Base-by-base conservation (phyloP, 2,113 vertebrate genomes). In the Synodontis membranacea region DNA sequence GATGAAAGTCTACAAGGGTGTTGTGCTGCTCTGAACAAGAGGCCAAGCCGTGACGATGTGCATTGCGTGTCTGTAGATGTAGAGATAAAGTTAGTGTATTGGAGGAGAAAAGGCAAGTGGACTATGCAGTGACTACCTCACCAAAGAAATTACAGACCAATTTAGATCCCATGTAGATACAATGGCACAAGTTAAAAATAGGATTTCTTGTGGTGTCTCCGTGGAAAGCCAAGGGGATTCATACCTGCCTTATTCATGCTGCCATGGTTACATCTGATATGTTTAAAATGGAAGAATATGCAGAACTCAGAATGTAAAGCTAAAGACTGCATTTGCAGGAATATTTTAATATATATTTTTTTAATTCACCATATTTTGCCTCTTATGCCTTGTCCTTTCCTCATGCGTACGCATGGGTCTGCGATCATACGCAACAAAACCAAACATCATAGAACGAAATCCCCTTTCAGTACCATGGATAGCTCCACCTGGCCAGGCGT, bases 21-120 rank as follows among this genome's bases (percentile, higher is more conserved):
- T 54, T 84, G 78, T 64, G 75, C 21, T 46, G 60, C 42, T 28
- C 44, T 19, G 23, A 64, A 76, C 42, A 48, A 79, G 84, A 64
- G 70, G 39, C 34, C 58, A 28, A 46, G 82, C 48, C 44, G 60
- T 64, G 44, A 60, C 66, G n/a, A 79, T 60, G 34, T 60, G 34
- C 17, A 39, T 46, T 52, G 12, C 39, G 68, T 76, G 83, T 83
- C 85, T 39, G 52, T 56, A 72, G 78, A 82, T 89, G 86, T 85
- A 62, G 81, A 84, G 31, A 86, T 25, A 9, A 54, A 37, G 84
- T 82, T 90, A 88, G 62, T 88, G 66, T 86, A 84, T 81, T 75
- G 89, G 87, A 90, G 75, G 72, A 91, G 68, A 87, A 93, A 34
- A 79, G 19, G 19, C n/a, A 79, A 54, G n/a, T 23, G 31, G 44